Base-by-base conservation (phyloP, 2,888 invertebrate genomes). In the Villa cingulata region DNA sequence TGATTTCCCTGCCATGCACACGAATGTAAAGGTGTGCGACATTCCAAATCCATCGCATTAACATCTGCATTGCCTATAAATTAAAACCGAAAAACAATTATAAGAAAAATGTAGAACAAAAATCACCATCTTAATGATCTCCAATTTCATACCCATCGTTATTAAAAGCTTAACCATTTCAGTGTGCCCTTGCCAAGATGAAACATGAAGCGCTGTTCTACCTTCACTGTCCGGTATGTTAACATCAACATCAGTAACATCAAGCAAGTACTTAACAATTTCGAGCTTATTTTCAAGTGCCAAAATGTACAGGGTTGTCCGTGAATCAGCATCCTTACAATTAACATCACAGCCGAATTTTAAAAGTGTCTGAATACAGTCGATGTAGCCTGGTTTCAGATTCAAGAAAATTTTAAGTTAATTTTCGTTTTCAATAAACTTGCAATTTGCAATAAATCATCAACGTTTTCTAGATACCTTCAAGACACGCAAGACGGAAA, bases 1-100 rank as follows among this genome's bases (percentile, higher is more conserved):
- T 82, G 78, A 60, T 95, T 88, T 0, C 95, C 95, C 63, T 95
- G 89, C 95, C 95, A 95, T 45, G 92, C 87, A 16, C 94, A 94
- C 34, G 91, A 91, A 72, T 95, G 95, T 53, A 95, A 71, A 1
- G 95, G 89, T 0, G 92, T 91, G 50, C 95, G 76, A 53, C 80
- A 79, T 66, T 91, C 90, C 53, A 84, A 76, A 70, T 92, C 92
- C 53, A 84, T 81, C 0, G 88, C 88, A 65, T 95, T 90, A 1
- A 92, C 87, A 58, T 81, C 77, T 3, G 92, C 91, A 45, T 82
- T 80, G n/a, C 86, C 86, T 69, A 56, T 7, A 45, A 29, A n/a
- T 38, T n/a, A 32, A 15, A 18, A 36, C 20, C n/a, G 20, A 9
- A 19, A 44, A 20, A 12, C 29, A 42, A 34, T 34, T 5, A 12